A percentile compares a stretch with the other conserved stretches of the same genome.
Evolutionary conservation across 2,888 invertebrate genomes (phyloP).

Genomic region (Chydorus sphaericus): DNA sequence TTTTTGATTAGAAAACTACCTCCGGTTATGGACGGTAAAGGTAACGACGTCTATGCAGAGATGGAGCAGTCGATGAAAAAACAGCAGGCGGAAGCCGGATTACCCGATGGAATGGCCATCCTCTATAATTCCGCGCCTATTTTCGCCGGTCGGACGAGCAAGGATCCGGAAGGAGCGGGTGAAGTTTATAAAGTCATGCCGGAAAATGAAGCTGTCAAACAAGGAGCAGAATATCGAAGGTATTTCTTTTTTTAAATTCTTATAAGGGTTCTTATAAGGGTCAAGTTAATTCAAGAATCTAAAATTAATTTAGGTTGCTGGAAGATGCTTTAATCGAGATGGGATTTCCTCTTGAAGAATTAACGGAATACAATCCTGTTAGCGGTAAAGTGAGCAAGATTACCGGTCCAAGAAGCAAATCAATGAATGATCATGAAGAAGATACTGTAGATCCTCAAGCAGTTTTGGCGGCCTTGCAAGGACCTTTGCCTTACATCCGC

Average conservation of each 20-base stretch:
- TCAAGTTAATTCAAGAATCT: background rate
- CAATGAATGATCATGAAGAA: background rate
- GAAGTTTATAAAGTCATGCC: slow-evolving; percentile 9
- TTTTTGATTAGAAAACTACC: slow-evolving; percentile 6
- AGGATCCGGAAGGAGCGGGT: slow-evolving; percentile 11
- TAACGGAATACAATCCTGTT: background rate
- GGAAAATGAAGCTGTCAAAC: slow-evolving; percentile 10
- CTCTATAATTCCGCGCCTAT: slow-evolving; percentile 12
- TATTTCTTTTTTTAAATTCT: too few species aligned
- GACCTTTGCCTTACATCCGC: slow-evolving; percentile 5
- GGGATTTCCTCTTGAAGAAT: slow-evolving; percentile 12
- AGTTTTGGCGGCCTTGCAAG: background rate
- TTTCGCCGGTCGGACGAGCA: slow-evolving; percentile 7
- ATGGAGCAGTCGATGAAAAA: slow-evolving; percentile 5
- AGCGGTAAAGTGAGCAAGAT: slow-evolving; percentile 7
- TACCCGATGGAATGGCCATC: slow-evolving; percentile 12
- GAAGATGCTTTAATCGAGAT: slow-evolving; percentile 12
- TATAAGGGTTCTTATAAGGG: too few species aligned
- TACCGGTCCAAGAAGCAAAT: background rate
- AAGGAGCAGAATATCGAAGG: background rate
- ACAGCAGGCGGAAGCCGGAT: background rate
- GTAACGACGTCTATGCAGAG: slow-evolving; percentile 10
- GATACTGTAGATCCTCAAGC: background rate
- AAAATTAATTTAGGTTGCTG: background rate
- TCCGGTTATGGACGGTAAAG: slow-evolving; percentile 11